These are phyloP conservation scores for Gasterosteus aculeatus DNA, from an alignment of 2,113 vertebrate genomes.

Conservation along the genomic window DNA sequence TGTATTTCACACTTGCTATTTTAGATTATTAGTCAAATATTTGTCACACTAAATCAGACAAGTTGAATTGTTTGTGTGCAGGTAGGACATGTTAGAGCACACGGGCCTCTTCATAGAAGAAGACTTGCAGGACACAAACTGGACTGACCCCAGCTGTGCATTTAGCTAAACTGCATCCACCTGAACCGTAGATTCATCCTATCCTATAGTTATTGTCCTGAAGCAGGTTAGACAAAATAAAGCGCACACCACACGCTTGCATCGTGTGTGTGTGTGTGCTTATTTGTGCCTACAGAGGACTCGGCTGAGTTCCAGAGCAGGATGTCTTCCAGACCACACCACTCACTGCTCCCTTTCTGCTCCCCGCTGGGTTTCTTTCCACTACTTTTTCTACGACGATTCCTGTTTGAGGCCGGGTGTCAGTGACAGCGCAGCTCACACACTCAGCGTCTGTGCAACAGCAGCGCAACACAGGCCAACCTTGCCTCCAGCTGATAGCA, in stretches of 20 bases:
- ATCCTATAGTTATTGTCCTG: constrained; percentile 44
- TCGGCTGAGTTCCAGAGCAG: constrained; percentile 46
- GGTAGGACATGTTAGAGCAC: constrained; percentile 1
- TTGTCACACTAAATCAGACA: not conserved
- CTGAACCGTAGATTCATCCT: constrained; percentile 36
- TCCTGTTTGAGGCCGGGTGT: constrained; percentile 60
- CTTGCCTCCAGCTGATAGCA: constrained; percentile 66
- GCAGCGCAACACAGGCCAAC: constrained; percentile 40
- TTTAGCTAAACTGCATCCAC: constrained; percentile 31
- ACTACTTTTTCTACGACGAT: constrained; percentile 49
- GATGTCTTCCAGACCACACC: constrained; percentile 28
- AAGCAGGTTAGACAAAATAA: constrained; percentile 56
- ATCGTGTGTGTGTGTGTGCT: constrained; percentile 20
- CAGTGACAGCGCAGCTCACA: constrained; percentile 63
- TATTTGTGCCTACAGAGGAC: constrained; percentile 43
- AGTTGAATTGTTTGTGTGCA: not conserved
- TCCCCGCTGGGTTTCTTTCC: constrained; percentile 42
- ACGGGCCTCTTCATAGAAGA: not conserved
- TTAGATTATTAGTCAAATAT: not conserved
- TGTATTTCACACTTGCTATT: constrained; percentile 4
- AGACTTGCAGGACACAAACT: constrained; percentile 1
- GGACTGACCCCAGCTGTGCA: constrained; percentile 9
- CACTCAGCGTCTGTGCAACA: constrained; percentile 43
- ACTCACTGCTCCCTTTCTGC: constrained; percentile 15
- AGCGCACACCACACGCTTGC: constrained; percentile 33